Percentiles rank a stretch among this genome's conserved stretches.
Evolutionary conservation across 2,888 invertebrate genomes (phyloP).

Genomic region (Cyrtodaria siliqua): DNA sequence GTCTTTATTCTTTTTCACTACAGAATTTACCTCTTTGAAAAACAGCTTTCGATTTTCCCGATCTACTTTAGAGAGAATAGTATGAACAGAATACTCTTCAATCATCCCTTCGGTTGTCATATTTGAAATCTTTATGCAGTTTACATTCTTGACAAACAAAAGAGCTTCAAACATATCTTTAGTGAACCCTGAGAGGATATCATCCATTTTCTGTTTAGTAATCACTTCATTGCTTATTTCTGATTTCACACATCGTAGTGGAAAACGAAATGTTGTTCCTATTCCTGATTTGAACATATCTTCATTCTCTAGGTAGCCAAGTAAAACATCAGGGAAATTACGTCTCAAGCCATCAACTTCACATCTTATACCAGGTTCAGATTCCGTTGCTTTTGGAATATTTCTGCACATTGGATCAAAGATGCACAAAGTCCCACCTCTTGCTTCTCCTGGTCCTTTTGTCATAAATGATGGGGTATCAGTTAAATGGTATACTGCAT

Average conservation of each 20-base stretch:
- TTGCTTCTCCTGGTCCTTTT: conserved; percentile 55
- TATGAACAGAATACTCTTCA: neutral
- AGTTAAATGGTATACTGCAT: conserved; percentile 78
- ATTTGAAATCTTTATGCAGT: neutral
- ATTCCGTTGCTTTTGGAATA: conserved; percentile 64
- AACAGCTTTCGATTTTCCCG: neutral
- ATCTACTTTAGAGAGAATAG: neutral
- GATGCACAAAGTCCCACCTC: conserved; percentile 74
- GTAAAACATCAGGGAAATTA: neutral
- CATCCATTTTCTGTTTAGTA: neutral
- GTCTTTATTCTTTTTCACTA: neutral
- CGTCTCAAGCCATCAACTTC: neutral
- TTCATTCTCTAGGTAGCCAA: neutral
- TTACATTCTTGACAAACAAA: neutral
- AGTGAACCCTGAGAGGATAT: neutral
- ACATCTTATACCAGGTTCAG: neutral
- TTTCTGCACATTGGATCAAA: conserved; percentile 81
- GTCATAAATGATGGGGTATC: conserved; percentile 76
- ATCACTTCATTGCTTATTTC: neutral
- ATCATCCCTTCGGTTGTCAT: neutral
- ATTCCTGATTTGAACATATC: neutral
- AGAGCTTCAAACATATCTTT: neutral
- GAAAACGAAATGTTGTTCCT: neutral
- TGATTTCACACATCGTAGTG: neutral
- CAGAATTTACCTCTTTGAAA: neutral